Base-by-base conservation (phyloP, 2,113 vertebrate species). In the Ochotona curzoniae region DNA sequence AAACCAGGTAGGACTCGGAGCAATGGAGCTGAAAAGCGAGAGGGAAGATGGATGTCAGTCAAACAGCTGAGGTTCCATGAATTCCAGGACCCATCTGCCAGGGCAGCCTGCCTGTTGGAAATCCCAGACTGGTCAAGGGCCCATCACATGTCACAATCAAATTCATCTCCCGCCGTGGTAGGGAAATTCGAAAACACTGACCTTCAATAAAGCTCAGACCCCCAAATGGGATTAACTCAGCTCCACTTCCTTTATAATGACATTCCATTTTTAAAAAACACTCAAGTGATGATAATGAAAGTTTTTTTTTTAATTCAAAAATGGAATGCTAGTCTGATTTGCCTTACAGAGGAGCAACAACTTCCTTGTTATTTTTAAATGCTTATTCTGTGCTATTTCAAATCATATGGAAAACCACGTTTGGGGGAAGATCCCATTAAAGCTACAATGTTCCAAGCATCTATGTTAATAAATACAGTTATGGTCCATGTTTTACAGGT, bases 1-100 rank as follows among this genome's bases (percentile, higher is more conserved):
- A 96, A 93, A 75, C 69, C 44, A 79, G 75, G 54, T 4, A 57
- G 44, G 90, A 49, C 83, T 54, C 66, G 63, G 75, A 82, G 61
- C 71, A 87, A 70, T 0, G 9, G 26, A 75, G 11, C 26, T 66
- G 60, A 84, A 82, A 69, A 57, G 28, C 26, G 60, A 14, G 28
- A 51, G 26, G 14, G 2, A 78, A 64, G 82, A n/a, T 15, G 28
- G 21, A 61, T 21, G 30, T 8, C 67, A 75, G 30, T 32, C 44
- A 57, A 54, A 12, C 15, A 64, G 26, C 60, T 20, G 9, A 85
- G 51, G 54, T 6, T 14, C 54, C 54, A 17, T 9, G 21, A 10
- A 4, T 49, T 35, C 47, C 4, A 1, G 35, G n/a, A 30, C 11
- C 32, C 11, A 1, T 9, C 25, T 12, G 49, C 20, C 26, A 28